Evolutionary conservation across 2,888 invertebrate species (phyloP).

Genomic region (Perizoma flavofasciatum): DNA sequence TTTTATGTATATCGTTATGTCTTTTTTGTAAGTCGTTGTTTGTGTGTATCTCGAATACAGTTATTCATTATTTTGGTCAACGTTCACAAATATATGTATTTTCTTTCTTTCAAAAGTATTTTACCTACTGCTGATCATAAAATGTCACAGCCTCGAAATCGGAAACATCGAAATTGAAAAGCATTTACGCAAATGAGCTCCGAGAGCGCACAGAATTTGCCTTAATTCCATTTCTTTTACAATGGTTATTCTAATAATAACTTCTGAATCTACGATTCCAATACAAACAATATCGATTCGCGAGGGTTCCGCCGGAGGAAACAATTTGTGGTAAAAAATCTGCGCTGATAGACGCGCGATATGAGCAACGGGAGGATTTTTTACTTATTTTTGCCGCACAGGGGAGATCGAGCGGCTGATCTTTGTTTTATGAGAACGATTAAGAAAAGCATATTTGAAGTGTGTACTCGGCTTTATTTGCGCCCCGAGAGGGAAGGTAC

Average conservation of each 20-base stretch:
- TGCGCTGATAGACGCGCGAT: constrained; percentile 71
- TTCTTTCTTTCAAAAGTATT: no score
- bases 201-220: constrained; percentile 55
- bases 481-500: constrained; percentile 76
- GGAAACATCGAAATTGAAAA: constrained; percentile 38
- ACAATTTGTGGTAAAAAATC: constrained; percentile 77
- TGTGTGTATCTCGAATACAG: background rate
- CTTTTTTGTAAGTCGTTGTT: no score
- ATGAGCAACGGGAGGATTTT: constrained; percentile 74
- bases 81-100: no score
- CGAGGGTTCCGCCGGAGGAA: constrained; percentile 64
- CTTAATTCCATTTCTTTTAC: constrained; percentile 61
- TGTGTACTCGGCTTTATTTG: constrained; percentile 82
- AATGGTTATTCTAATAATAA: constrained; percentile 65
- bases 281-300: constrained; percentile 72
- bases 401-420: constrained; percentile 77
- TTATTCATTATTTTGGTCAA: no score
- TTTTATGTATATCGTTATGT: no score
- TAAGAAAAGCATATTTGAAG: constrained; percentile 85
- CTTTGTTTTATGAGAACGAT: constrained; percentile 85
- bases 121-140: background rate
- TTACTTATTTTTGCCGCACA: constrained; percentile 63
- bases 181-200: constrained; percentile 51
- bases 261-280: constrained; percentile 60
- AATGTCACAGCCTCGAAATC: constrained; percentile 4